Percentiles rank a stretch among this genome's conserved stretches.
Evolutionary conservation across 92 coral and sea anemone genomes (phyloP).

Genomic region (Nematostella vectensis): DNA sequence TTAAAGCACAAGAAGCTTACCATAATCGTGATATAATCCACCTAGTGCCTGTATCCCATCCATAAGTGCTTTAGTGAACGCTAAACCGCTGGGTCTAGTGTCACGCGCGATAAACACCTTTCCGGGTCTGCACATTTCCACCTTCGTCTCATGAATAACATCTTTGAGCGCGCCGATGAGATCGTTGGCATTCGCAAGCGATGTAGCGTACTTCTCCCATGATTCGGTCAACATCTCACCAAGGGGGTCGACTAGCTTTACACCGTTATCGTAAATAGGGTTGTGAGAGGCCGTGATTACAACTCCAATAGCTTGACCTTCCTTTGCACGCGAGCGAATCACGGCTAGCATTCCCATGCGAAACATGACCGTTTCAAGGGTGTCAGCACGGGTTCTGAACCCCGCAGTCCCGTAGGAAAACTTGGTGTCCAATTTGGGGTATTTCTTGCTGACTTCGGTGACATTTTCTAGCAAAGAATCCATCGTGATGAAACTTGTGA

Average conservation of each 20-base stretch:
- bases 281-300: constrained; percentile 99
- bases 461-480: constrained; percentile 58
- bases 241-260: constrained; percentile 89
- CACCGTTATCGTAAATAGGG: constrained; percentile 91
- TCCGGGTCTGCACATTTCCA: constrained; percentile 55
- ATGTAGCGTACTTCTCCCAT: constrained; percentile 88
- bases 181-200: constrained; percentile 79
- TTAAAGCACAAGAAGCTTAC: constrained; percentile 52
- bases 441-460: constrained; percentile 43
- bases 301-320: constrained; percentile 71
- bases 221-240: constrained; percentile 94
- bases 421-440: constrained; percentile 72
- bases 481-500: constrained; percentile 35
- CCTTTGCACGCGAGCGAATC: constrained; percentile 78
- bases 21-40: constrained; percentile 71
- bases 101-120: constrained; percentile 80
- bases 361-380: constrained; percentile 86
- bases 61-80: constrained; percentile 52
- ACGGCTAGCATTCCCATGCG: constrained; percentile 96
- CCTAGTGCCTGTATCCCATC: constrained; percentile 83
- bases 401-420: constrained; percentile 97
- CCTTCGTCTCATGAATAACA: constrained; percentile 20
- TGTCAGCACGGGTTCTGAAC: constrained; percentile 63
- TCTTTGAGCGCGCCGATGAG: constrained; percentile 41
- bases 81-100: constrained; percentile 82